Evolutionary conservation across 92 coral and sea anemone genomes (phyloP).

Genomic region (Desmophyllum pertusum): DNA sequence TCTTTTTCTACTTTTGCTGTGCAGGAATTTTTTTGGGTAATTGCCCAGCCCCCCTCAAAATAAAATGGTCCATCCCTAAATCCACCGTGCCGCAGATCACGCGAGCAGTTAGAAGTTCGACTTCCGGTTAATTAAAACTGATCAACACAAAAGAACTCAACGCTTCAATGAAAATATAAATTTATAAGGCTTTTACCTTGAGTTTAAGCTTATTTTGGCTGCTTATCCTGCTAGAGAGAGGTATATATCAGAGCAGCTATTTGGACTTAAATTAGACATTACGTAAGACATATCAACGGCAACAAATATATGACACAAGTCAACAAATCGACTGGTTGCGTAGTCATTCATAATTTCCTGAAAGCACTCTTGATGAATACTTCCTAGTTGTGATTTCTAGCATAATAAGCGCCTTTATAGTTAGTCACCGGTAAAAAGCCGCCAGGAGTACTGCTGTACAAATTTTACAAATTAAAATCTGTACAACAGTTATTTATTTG

Average conservation of each 20-base stretch:
- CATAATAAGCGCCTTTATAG: background rate
- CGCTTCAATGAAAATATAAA: background rate
- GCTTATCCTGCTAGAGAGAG: background rate
- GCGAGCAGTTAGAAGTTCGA: background rate
- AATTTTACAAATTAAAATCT: background rate
- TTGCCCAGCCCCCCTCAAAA: no score
- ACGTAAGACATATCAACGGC: background rate
- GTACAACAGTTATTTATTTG: background rate
- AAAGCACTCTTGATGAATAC: background rate
- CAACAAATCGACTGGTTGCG: background rate
- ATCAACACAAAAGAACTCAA: background rate
- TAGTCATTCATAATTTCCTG: background rate
- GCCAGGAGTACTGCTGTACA: background rate
- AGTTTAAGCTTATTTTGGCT: background rate
- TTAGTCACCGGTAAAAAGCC: background rate
- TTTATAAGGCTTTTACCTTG: background rate
- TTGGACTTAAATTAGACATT: background rate
- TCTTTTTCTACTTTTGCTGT: no score
- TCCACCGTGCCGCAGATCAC: background rate
- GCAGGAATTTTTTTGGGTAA: no score
- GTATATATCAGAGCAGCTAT: background rate
- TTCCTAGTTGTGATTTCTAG: background rate
- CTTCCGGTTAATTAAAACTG: background rate
- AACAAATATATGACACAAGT: background rate
- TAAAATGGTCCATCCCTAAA: no score